Percentiles rank a stretch among this genome's conserved stretches.
Conservation (phyloP, 2,888 invertebrate genomes). For the Harpalus rubripes region DNA sequence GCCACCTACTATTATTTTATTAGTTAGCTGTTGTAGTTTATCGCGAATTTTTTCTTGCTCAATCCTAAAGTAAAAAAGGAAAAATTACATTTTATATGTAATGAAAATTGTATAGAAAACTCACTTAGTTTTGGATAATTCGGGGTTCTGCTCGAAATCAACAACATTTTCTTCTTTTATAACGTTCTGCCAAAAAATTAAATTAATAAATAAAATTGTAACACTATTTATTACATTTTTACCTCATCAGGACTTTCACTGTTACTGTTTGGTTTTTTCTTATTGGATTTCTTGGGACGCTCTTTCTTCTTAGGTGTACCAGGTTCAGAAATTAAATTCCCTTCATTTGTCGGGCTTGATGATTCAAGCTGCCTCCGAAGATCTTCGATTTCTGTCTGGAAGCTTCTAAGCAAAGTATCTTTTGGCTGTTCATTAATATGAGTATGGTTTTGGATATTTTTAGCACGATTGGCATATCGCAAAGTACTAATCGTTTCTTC, state of each 20-base stretch:
- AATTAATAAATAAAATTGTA: not conserved
- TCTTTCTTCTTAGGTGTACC: slow-evolving; percentile 60
- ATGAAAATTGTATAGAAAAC: slow-evolving; percentile 61
- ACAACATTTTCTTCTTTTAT: slow-evolving; percentile 33
- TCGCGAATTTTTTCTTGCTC: slow-evolving; percentile 91
- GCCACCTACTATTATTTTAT: slow-evolving; percentile 97
- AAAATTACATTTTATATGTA: not conserved
- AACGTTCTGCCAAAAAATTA: slow-evolving; percentile 3
- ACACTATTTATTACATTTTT: not conserved
- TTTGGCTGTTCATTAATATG: slow-evolving; percentile 98
- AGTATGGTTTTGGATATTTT: slow-evolving; percentile 97
- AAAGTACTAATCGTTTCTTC: slow-evolving; percentile 98
- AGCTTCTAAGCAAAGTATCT: slow-evolving; percentile 95
- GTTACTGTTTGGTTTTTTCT: slow-evolving; percentile 73
- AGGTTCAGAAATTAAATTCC: slow-evolving; percentile 9
- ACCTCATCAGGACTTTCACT: slow-evolving; percentile 66
- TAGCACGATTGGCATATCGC: slow-evolving; percentile 97
- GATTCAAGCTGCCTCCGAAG: slow-evolving; percentile 84
- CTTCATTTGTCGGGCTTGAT: slow-evolving; percentile 1
- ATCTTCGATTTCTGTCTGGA: slow-evolving; percentile 97
- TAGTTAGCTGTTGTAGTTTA: slow-evolving; percentile 93
- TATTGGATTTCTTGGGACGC: slow-evolving; percentile 79
- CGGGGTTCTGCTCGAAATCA: slow-evolving; percentile 72
- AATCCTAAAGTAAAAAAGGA: slow-evolving; percentile 74
- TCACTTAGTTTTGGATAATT: slow-evolving; percentile 76